These are phyloP conservation scores for Clarias gariepinus DNA, from an alignment of 2,113 vertebrate species.

Conservation along the genomic window DNA sequence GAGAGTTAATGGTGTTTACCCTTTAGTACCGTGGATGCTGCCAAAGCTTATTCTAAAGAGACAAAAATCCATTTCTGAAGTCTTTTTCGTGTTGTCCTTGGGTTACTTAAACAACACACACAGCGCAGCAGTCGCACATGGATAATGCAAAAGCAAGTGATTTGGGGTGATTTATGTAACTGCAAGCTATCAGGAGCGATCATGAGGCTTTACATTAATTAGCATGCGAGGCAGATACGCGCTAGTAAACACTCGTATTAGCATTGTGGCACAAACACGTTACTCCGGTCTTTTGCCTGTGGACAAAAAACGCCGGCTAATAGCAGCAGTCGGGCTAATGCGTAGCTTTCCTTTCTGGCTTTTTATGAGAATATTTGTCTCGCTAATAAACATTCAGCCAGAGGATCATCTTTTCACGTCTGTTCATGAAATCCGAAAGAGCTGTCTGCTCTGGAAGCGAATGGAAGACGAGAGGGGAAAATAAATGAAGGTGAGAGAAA, in stretches of 20 bases:
- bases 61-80: neutral
- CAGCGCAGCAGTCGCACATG: neutral
- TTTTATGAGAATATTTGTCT: slow-evolving; percentile 49
- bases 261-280: slow-evolving; percentile 9
- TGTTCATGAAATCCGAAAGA: slow-evolving; percentile 54
- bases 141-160: neutral
- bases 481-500: slow-evolving; percentile 30
- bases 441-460: slow-evolving; percentile 41
- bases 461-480: slow-evolving; percentile 20
- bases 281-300: slow-evolving; percentile 49
- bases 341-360: slow-evolving; percentile 35
- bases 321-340: slow-evolving; percentile 51
- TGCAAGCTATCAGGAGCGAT: neutral
- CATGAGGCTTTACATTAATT: slow-evolving; percentile 32
- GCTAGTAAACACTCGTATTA: slow-evolving; percentile 28
- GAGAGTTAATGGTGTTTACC: slow-evolving; percentile 6
- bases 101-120: neutral
- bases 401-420: slow-evolving; percentile 36
- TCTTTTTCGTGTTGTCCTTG: neutral
- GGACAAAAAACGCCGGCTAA: slow-evolving; percentile 46
- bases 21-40: no score
- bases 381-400: slow-evolving; percentile 55
- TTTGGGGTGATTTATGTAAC: neutral
- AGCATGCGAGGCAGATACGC: slow-evolving; percentile 39
- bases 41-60: neutral